Evolutionary conservation across 2,888 invertebrate genomes (phyloP), one percentile per base, ranked within the genome.

Genomic region (Eristalinus aeneus): DNA sequence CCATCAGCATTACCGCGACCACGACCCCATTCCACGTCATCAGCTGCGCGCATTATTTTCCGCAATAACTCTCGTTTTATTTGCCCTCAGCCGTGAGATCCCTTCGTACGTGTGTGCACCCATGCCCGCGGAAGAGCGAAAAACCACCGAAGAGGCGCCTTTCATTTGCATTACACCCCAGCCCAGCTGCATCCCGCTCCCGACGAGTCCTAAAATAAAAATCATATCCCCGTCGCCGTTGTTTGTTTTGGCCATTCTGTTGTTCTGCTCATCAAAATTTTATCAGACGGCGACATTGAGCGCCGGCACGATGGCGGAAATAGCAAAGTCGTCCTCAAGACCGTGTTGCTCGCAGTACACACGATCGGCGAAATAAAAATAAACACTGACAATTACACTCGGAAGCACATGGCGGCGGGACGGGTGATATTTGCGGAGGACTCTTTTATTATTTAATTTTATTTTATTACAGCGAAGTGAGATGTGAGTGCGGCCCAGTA

Each of bases 381-480:
- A 73, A 76, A 82, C 54, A 64, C 39, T 80, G 76, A 85, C 85
- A 81, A 81, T 85, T 77, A 81, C 76, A 72, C 23, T 63, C 46
- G 64, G 53, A 68, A 31, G 60, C 80, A 81, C 81, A 71, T 72
- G 22, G 31, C 23, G 16, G 9, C 23, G 65, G 39, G 64, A 27
- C 2, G 27, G 5, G 27, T 5, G 27, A 27, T 73, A 54, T 39
- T 20, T 53, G 11, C 34, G 64, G 67, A 69, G 61, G 58, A 69
- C 39, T 61, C 20, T 23, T 77, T 85, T 85, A 85, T 80, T 85
- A 80, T 85, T 85, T 85, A 75, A 85, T 85, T 80, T 80, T 68
- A 85, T 76, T 72, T 76, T 64, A 71, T 71, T 68, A 58, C 72
- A 72, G 71, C 61, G 67, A 27, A 34, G 61, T 71, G 80, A 61